phyloP scores from a whole-genome alignment of 2,797 vertebrate genomes.

The Linurgus olivaceus region DNA sequence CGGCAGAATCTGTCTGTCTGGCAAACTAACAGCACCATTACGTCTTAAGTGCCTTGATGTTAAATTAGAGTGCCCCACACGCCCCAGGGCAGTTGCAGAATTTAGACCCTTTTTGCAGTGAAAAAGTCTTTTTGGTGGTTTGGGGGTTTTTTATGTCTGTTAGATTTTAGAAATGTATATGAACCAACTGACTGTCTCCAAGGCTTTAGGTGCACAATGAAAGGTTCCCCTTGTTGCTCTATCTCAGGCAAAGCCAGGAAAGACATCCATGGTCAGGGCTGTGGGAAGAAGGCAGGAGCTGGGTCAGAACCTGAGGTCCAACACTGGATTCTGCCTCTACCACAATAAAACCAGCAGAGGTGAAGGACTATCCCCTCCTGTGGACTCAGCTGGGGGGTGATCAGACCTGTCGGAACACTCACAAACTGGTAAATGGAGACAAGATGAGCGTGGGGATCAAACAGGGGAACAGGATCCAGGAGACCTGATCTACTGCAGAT shows the following conservation, averaged over 20 bases:
- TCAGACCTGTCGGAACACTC: fast-evolving
- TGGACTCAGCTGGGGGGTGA: not conserved
- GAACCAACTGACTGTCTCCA: not conserved
- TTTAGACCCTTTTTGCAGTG: constrained; percentile 8
- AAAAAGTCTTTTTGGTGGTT: not conserved
- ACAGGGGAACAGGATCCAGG: not conserved
- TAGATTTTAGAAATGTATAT: not conserved
- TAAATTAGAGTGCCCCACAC: not conserved
- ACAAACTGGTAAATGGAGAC: not conserved
- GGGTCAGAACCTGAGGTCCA: not conserved
- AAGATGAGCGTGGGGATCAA: fast-evolving
- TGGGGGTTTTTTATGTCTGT: not conserved
- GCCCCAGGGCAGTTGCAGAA: constrained; percentile 1
- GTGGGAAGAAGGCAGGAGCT: not conserved
- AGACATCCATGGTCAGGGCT: not conserved
- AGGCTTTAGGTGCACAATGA: not conserved
- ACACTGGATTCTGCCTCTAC: not conserved
- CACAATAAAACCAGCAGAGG: not conserved
- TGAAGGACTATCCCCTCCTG: not conserved
- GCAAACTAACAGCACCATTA: constrained; percentile 12
- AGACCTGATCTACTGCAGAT: not conserved
- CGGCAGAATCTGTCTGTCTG: constrained; percentile 3
- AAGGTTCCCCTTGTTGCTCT: not conserved
- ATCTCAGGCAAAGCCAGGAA: not conserved
- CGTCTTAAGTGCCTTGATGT: constrained; percentile 15